phyloP scores from a whole-genome alignment of 2,113 vertebrate genomes.

The Hyla sarda region DNA sequence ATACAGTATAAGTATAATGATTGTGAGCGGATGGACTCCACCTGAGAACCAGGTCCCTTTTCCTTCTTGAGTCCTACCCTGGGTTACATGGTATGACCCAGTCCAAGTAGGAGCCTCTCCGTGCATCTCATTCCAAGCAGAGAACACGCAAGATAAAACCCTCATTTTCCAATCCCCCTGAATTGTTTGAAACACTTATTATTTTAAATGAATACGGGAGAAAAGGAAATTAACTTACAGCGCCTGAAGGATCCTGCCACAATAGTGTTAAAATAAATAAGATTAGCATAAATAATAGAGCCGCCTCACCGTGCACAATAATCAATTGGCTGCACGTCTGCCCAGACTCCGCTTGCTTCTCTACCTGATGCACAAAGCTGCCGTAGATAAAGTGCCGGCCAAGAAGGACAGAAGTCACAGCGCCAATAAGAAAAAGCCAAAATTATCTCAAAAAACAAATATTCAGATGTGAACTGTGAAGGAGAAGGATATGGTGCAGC shows the following conservation, averaged over 20 bases:
- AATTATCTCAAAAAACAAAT: too few relatives aligned
- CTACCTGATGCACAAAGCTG: not conserved
- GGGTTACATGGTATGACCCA: too few relatives aligned
- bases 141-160: not conserved
- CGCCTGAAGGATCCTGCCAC: constrained; percentile 30
- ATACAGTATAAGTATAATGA: too few relatives aligned
- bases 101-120: too few relatives aligned
- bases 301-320: not conserved
- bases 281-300: constrained; percentile 48
- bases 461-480: not conserved
- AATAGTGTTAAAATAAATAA: constrained; percentile 33
- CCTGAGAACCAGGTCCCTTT: too few relatives aligned
- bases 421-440: not conserved
- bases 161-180: not conserved
- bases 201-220: constrained; percentile 38
- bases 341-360: not conserved
- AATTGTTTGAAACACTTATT: constrained; percentile 31
- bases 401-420: not conserved
- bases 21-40: too few relatives aligned
- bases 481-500: too few relatives aligned
- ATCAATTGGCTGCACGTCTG: not conserved
- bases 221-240: constrained; percentile 23
- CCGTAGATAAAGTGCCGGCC: not conserved
- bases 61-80: too few relatives aligned
- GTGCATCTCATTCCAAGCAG: too few relatives aligned